These are phyloP conservation scores for Colaptes auratus DNA, from an alignment of 2,113 vertebrate species.

Conservation along the genomic window DNA sequence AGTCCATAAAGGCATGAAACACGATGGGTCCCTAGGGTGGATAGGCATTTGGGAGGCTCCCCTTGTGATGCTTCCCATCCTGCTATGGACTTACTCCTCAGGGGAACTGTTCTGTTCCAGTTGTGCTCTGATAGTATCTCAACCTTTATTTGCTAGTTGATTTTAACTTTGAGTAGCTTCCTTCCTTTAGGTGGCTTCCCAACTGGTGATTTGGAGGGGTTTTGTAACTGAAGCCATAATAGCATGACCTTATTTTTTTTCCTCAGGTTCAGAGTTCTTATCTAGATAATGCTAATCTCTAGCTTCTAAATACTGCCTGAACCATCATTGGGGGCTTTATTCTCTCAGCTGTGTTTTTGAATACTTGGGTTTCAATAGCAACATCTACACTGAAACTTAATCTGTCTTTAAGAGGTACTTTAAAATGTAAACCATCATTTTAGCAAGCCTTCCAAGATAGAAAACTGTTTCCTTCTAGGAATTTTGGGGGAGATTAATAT, in stretches of 20 bases:
- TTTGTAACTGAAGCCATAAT: not conserved
- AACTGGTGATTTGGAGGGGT: not conserved
- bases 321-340: not conserved
- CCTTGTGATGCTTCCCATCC: not conserved
- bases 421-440: not conserved
- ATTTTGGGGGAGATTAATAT: not conserved
- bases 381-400: not conserved
- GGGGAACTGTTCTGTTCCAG: fast-evolving
- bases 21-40: fast-evolving
- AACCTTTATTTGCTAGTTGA: not conserved
- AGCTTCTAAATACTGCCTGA: not conserved
- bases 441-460: not conserved
- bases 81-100: fast-evolving
- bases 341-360: not conserved
- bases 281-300: not conserved
- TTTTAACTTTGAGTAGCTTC: not conserved
- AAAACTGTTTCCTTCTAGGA: slow-evolving; percentile 37
- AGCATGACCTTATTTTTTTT: not conserved
- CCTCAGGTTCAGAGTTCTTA: not conserved
- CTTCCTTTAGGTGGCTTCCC: not conserved
- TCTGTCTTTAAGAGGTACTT: not conserved
- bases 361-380: not conserved
- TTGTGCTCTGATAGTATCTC: fast-evolving
- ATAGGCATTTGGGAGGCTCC: not conserved
- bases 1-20: fast-evolving